Conservation (phyloP, 1,140 invertebrate genomes). For the Helicoverpa zea region DNA sequence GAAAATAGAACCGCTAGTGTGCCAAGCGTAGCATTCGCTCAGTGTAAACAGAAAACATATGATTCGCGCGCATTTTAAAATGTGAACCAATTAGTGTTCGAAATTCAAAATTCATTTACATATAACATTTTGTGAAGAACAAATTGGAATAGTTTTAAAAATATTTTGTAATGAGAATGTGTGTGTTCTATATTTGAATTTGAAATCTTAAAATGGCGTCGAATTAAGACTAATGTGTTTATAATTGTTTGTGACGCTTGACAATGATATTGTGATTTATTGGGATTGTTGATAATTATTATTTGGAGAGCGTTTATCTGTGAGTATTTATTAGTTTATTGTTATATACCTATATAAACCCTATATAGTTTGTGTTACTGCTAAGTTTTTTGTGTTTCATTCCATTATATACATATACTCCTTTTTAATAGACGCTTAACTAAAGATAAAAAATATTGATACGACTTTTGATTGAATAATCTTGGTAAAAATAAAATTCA, state of each 20-base stretch:
- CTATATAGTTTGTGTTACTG: too few relatives aligned
- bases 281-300: neutral
- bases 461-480: too few relatives aligned
- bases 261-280: neutral
- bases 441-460: too few relatives aligned
- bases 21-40: slow-evolving; percentile 4
- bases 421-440: too few relatives aligned
- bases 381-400: too few relatives aligned
- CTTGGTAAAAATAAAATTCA: too few relatives aligned
- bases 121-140: too few relatives aligned
- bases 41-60: slow-evolving; percentile 69
- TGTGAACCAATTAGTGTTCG: neutral
- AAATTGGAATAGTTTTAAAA: too few relatives aligned
- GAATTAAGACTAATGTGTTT: slow-evolving; percentile 24
- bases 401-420: too few relatives aligned
- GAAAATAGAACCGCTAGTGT: slow-evolving; percentile 57
- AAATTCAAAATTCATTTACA: neutral
- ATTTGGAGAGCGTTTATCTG: neutral
- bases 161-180: too few relatives aligned
- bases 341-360: too few relatives aligned
- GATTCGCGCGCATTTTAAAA: slow-evolving; percentile 49
- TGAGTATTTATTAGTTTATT: neutral
- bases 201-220: neutral
- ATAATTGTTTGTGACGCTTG: slow-evolving; percentile 1
- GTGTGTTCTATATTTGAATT: neutral